A percentile compares a stretch with the other conserved stretches of the same genome.
Conservation (phyloP, 2,797 vertebrate genomes). For the Merluccius polli region DNA sequence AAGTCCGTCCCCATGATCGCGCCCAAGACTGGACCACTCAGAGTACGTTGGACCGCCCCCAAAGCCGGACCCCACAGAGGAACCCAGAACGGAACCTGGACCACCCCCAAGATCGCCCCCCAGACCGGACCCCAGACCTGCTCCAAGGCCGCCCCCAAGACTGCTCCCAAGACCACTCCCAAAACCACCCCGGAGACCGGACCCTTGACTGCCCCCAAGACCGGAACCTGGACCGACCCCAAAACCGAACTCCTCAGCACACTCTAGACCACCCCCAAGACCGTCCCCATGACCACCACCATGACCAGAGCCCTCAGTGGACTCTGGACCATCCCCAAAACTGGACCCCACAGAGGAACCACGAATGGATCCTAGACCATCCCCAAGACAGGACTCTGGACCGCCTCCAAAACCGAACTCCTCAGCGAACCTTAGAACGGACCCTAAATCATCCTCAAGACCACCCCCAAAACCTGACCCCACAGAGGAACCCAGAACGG, state of each 20-base stretch:
- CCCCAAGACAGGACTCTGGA: constrained; percentile 47
- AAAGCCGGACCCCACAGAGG: background rate
- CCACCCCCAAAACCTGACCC: constrained; percentile 52
- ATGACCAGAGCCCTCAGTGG: constrained; percentile 73
- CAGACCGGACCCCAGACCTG: background rate
- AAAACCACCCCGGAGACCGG: background rate
- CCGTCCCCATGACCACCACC: constrained; percentile 54
- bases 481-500: constrained; percentile 33
- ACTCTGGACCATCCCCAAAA: constrained; percentile 52
- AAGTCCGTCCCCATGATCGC: background rate
- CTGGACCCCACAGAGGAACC: background rate
- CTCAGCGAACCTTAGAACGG: too few species aligned
- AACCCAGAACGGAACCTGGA: background rate
- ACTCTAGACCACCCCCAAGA: background rate
- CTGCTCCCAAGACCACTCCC: too few species aligned
- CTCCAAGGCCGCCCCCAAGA: background rate
- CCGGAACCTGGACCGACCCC: background rate
- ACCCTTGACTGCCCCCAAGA: background rate
- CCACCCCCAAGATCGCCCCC: background rate
- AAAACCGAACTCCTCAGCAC: background rate
- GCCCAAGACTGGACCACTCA: background rate
- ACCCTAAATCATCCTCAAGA: too few species aligned
- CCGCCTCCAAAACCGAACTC: too few species aligned
- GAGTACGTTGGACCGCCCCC: background rate
- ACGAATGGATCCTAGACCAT: constrained; percentile 59